A percentile compares a stretch with the other conserved stretches of the same genome.
Conservation (phyloP, 2,797 vertebrate species). For the Lepus townsendii region DNA sequence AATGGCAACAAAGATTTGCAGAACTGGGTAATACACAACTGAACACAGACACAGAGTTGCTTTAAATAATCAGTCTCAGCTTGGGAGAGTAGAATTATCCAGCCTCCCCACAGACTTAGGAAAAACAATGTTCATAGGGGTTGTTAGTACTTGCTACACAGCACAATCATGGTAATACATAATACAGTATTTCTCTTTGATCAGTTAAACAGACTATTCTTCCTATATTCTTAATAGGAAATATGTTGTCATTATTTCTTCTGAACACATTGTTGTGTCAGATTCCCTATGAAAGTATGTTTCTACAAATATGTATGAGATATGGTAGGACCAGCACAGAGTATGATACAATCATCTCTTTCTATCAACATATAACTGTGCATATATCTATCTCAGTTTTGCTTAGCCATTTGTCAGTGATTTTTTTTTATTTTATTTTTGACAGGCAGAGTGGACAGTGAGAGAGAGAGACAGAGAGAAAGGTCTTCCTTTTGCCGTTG, state of each 20-base stretch:
- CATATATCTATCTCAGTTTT: neutral
- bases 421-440: neutral
- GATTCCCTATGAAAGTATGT: neutral
- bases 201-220: neutral
- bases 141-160: neutral
- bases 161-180: neutral
- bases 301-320: neutral
- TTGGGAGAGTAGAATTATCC: neutral
- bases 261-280: neutral
- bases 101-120: accelerated
- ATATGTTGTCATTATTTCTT: neutral
- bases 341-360: neutral
- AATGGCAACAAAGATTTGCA: neutral
- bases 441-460: no score
- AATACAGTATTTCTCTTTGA: neutral
- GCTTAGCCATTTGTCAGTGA: neutral
- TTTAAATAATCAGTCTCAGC: neutral
- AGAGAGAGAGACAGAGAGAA: no score
- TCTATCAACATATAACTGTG: neutral
- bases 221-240: neutral
- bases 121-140: neutral
- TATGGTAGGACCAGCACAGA: neutral
- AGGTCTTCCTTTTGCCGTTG: no score
- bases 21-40: neutral
- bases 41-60: neutral